Percentiles rank a stretch among this genome's conserved stretches.
Evolutionary conservation across 2,888 invertebrate genomes (phyloP).

Genomic region (Campoletis raptor): DNA sequence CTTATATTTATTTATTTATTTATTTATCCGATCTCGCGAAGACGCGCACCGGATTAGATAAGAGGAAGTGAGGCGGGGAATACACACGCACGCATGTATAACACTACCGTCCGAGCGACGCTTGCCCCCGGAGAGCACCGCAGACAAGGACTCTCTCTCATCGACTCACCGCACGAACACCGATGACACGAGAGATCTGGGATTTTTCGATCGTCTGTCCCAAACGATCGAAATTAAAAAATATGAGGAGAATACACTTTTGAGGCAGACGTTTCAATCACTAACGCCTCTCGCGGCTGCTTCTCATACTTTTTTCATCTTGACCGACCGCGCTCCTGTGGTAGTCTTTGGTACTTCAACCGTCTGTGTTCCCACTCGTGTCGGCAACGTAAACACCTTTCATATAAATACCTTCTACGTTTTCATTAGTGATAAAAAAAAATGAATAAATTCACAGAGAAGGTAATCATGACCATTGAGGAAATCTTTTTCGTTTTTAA

Average conservation of each 20-base stretch:
- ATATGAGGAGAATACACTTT: slow-evolving; percentile 17
- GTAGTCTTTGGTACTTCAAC: background rate
- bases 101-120: slow-evolving; percentile 39
- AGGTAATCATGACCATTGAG: too few relatives aligned
- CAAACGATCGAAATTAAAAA: slow-evolving; percentile 18
- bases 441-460: too few relatives aligned
- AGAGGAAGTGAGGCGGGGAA: slow-evolving; percentile 57
- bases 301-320: background rate
- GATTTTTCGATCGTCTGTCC: slow-evolving; percentile 49
- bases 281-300: background rate
- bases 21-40: slow-evolving; percentile 35
- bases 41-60: slow-evolving; percentile 63
- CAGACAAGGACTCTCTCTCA: slow-evolving; percentile 63
- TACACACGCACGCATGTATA: slow-evolving; percentile 41
- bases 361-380: background rate
- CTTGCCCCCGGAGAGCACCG: slow-evolving; percentile 61
- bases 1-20: slow-evolving; percentile 33
- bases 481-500: too few relatives aligned
- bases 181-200: slow-evolving; percentile 63
- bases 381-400: background rate
- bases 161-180: slow-evolving; percentile 49
- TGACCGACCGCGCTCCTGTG: background rate
- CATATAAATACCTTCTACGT: background rate
- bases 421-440: background rate
- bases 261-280: background rate